phyloP scores from a whole-genome alignment of 2,113 vertebrate genomes.

The Heptranchias perlo region DNA sequence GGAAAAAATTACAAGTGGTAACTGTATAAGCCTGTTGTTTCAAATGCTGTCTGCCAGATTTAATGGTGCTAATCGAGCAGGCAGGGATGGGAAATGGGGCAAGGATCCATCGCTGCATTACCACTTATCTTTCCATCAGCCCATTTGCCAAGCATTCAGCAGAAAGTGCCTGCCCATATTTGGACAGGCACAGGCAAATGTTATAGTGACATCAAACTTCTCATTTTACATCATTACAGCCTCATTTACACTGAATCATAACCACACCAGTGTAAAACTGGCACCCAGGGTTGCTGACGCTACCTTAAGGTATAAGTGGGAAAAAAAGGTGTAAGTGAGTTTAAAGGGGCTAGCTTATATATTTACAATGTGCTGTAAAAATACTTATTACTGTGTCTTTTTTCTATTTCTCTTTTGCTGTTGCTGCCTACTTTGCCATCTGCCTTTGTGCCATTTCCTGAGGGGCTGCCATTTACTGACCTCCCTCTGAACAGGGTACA shows the following conservation, averaged over 20 bases:
- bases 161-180: not conserved
- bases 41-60: not conserved
- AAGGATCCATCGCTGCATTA: not conserved
- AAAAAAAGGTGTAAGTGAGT: not conserved
- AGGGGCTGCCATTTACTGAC: not conserved
- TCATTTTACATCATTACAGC: not conserved
- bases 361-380: not conserved
- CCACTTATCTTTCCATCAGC: not conserved
- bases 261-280: not conserved
- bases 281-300: not conserved
- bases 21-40: not conserved
- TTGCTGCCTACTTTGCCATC: not conserved
- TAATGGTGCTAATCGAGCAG: not conserved
- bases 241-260: not conserved
- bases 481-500: not conserved
- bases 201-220: not conserved
- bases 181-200: not conserved
- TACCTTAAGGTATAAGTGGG: not conserved
- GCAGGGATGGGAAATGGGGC: not conserved
- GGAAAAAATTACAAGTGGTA: not conserved
- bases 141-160: not conserved
- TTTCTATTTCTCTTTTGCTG: not conserved
- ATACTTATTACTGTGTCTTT: not conserved
- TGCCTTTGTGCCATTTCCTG: not conserved
- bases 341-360: not conserved